Base-by-base conservation (phyloP, 2,797 vertebrate species). In the Enteromius radiatus region DNA sequence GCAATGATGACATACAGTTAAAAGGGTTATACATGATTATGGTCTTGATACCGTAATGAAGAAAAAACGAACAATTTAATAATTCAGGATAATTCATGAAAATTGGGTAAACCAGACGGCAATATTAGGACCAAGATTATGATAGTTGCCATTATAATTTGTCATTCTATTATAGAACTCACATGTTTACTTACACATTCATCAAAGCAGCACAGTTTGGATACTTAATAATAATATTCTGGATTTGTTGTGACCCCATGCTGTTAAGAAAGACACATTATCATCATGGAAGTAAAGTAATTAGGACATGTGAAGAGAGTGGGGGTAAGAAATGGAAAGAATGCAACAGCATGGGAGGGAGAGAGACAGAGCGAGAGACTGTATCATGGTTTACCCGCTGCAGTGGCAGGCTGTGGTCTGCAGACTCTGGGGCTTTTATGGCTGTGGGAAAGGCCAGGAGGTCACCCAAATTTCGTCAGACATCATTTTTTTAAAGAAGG, bases 381-480 rank as follows among this genome's bases (percentile, higher is more conserved):
- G 75, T 68, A 79, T 78, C 47, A 38, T 81, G 64, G 73, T 81
- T 86, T 83, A 78, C 82, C 82, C 83, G 65, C 83, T 67, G 77
- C 77, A 83, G 80, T 83, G 73, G 26, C 78, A 63, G 78, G n/a
- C 81, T 61, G 47, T 69, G 77, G 73, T 78, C 84, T 75, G 38
- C 54, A 76, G 56, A 63, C 86, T 86, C 82, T 84, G 49, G 87
- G 88, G 86, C 75, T 89, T 84, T 82, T 83, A 86, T 84, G 88
- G 83, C 85, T 90, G 88, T 91, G 90, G 88, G 90, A 91, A 90
- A 91, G 90, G 90, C 84, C 88, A 86, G 65, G 68, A 82, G 89
- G 90, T 91, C 88, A 82, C 80, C 47, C 68, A 85, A 84, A 88
- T 90, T 87, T 88, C 87, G 78, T 89, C 90, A 91, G 88, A 86